phyloP scores from a whole-genome alignment of 2,888 invertebrate genomes.

The Operophtera brumata region DNA sequence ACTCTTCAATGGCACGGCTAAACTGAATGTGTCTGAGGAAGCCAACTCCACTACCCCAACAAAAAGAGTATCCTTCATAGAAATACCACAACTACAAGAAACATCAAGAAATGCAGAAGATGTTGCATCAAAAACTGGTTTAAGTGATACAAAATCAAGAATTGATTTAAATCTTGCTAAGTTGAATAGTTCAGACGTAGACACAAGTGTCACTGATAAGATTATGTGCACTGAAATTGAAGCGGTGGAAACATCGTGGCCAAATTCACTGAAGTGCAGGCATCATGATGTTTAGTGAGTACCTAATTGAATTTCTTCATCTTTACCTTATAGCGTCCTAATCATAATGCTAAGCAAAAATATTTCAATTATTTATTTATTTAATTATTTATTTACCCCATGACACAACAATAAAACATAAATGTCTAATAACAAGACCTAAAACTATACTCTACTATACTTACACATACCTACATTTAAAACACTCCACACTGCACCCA shows the following conservation, averaged over 20 bases:
- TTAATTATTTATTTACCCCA: too few relatives aligned
- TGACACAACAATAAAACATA: too few relatives aligned
- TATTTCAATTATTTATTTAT: too few relatives aligned
- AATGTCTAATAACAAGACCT: too few relatives aligned
- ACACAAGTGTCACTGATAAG: constrained; percentile 56
- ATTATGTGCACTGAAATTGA: constrained; percentile 61
- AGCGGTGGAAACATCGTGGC: constrained; percentile 76
- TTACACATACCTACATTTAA: too few relatives aligned
- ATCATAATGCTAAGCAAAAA: not conserved
- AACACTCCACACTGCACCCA: too few relatives aligned
- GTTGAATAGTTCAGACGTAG: constrained; percentile 43
- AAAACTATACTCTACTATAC: too few relatives aligned
- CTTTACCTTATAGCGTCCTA: too few relatives aligned
- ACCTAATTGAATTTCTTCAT: not conserved
- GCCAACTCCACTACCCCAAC: constrained; percentile 61
- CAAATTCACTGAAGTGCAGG: constrained; percentile 81
- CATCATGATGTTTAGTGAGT: constrained; percentile 88
- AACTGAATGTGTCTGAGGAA: constrained; percentile 52
- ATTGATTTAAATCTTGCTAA: not conserved
- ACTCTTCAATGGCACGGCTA: constrained; percentile 67
- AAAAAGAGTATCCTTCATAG: constrained; percentile 65
- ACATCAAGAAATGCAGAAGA: constrained; percentile 21
- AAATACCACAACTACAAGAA: constrained; percentile 51
- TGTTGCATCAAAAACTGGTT: constrained; percentile 19
- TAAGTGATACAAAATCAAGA: constrained; percentile 24